Evolutionary conservation across 2,797 vertebrate species (phyloP).

Genomic region (Tympanoctomys barrerae): DNA sequence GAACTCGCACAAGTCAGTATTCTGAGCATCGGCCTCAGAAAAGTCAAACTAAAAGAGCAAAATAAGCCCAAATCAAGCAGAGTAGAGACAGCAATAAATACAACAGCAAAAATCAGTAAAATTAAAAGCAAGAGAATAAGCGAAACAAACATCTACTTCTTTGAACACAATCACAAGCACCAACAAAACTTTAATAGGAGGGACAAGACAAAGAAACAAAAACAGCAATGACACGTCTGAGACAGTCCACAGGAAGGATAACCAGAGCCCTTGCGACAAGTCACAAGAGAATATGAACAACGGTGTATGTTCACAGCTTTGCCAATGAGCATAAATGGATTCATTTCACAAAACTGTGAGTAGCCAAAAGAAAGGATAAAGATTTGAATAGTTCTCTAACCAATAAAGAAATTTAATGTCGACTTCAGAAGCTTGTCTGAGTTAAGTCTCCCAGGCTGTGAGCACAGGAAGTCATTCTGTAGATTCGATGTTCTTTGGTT

Average conservation of each 20-base stretch:
- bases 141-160: not conserved
- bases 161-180: not conserved
- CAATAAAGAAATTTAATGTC: not conserved
- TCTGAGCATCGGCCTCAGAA: not conserved
- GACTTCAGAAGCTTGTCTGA: not conserved
- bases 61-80: not conserved
- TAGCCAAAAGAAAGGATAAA: not conserved
- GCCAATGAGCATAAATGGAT: not conserved
- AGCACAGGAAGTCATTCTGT: not conserved
- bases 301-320: not conserved
- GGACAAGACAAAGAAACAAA: not conserved
- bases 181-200: not conserved
- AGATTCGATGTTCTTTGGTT: not conserved
- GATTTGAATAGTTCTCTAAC: not conserved
- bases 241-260: not conserved
- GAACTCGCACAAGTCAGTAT: not conserved
- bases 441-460: not conserved
- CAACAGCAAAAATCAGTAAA: not conserved
- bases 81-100: not conserved
- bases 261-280: not conserved
- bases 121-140: not conserved
- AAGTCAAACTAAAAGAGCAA: not conserved
- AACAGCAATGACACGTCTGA: not conserved
- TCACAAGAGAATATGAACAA: not conserved
- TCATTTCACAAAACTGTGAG: not conserved